Conservation (phyloP, 2,113 vertebrate genomes). For the Larimichthys polyactis region DNA sequence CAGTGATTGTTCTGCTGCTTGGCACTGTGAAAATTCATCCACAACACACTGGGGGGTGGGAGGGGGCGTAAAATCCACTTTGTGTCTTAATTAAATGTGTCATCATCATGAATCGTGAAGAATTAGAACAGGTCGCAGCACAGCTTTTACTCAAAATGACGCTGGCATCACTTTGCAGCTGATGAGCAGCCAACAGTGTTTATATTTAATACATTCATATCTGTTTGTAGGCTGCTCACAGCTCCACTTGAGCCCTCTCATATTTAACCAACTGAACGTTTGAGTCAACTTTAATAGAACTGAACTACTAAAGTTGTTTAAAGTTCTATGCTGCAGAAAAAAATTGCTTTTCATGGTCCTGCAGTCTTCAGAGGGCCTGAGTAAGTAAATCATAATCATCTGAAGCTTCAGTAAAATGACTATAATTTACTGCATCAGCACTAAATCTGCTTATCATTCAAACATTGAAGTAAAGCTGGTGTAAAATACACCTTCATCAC, state of each 20-base stretch:
- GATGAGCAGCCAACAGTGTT: background rate
- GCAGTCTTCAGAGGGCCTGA: background rate
- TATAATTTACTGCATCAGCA: too few relatives aligned
- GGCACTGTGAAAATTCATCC: conserved; percentile 2
- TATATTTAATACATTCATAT: background rate
- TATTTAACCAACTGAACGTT: background rate
- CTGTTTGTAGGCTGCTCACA: background rate
- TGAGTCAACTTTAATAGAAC: background rate
- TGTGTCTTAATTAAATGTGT: background rate
- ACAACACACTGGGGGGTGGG: background rate
- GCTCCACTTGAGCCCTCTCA: background rate
- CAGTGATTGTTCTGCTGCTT: background rate
- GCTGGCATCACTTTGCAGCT: background rate
- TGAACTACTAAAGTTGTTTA: too few relatives aligned
- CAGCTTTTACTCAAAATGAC: background rate
- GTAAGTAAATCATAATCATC: background rate
- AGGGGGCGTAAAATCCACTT: background rate
- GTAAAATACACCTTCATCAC: background rate
- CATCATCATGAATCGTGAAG: background rate
- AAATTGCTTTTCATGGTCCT: background rate
- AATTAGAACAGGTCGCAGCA: background rate
- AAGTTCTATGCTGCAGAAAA: background rate
- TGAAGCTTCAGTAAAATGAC: background rate
- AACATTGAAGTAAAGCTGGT: background rate
- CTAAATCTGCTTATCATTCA: background rate